Evolutionary conservation across 2,888 invertebrate species (phyloP), one percentile per base, ranked within the genome.

Genomic region (Machimus atricapillus): DNA sequence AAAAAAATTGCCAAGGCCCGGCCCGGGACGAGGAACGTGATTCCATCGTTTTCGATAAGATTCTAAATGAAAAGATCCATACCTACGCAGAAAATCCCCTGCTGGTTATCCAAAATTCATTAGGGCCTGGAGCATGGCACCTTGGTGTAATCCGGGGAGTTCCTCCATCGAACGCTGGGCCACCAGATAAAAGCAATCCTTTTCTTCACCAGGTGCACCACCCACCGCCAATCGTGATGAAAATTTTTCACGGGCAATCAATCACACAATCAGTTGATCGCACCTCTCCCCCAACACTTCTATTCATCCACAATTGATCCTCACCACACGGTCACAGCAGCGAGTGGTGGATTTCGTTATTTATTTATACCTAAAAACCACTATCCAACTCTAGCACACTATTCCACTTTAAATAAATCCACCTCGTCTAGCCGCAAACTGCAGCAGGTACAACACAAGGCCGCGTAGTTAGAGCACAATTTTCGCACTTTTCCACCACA

Each of bases 51-150:
- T 66, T 66, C 66, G 27, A 66, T 66, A 23, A 9, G 12, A 66
- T 66, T 58, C 27, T 52, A 56, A 82, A 58, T 82, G 56, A 58
- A 56, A 82, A 79, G 27, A 46, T 31, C 34, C 79, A 27, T 46
- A 79, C 46, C 27, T 46, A 79, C 79, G 52, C 23, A 43, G 76
- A 9, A 46, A 16, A 46, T 16, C 76, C 40, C 37, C 76, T 31
- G 66, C 37, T 76, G 34, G 76, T 79, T 79, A 79, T 79, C 79
- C 79, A 79, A 79, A 79, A 79, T 79, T 79, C 79, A 79, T 79
- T 27, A 79, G 79, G 52, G 52, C 40, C 19, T 12, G 2, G 37
- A 40, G 76, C 34, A 34, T 31, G n/a, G 31, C 74, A 74, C 16
- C 37, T 37, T 46, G 23, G 52, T 19, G 46, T 79, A 46, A 79